Evolutionary conservation across 2,797 vertebrate species (phyloP).

Genomic region (Clarias laeviceps): DNA sequence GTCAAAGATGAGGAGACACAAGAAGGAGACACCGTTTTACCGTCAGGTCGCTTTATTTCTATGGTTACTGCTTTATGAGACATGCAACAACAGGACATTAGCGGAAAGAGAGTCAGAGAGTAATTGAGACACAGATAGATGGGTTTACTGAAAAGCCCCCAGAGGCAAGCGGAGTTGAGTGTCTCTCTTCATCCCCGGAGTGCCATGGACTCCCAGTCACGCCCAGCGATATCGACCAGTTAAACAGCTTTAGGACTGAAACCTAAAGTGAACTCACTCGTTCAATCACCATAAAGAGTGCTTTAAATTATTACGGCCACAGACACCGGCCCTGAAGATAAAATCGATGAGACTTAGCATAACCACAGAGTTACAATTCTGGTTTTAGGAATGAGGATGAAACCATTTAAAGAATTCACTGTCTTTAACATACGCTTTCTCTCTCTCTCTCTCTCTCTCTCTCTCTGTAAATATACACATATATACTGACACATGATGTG

Average conservation of each 20-base stretch:
- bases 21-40: background rate
- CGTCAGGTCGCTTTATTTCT: background rate
- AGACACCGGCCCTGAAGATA: background rate
- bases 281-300: slow-evolving; percentile 35
- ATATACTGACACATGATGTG: background rate
- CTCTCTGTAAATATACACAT: too few relatives aligned
- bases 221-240: slow-evolving; percentile 48
- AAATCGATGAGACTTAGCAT: background rate
- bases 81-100: background rate
- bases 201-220: slow-evolving; percentile 43
- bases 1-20: background rate
- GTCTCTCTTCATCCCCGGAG: slow-evolving; percentile 46
- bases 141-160: slow-evolving; percentile 43
- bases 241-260: slow-evolving; percentile 43
- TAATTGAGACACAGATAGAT: slow-evolving; percentile 26
- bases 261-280: slow-evolving; percentile 33
- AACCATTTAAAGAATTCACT: background rate
- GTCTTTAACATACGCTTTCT: background rate
- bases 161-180: slow-evolving; percentile 43
- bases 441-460: background rate
- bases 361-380: slow-evolving; percentile 10
- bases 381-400: background rate
- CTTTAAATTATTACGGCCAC: slow-evolving; percentile 30
- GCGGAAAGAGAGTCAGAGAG: slow-evolving; percentile 2
- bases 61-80: slow-evolving; percentile 13